These are phyloP conservation scores for Drosophila suzukii DNA, from an alignment of 1,140 invertebrate species.

Conservation along the genomic window DNA sequence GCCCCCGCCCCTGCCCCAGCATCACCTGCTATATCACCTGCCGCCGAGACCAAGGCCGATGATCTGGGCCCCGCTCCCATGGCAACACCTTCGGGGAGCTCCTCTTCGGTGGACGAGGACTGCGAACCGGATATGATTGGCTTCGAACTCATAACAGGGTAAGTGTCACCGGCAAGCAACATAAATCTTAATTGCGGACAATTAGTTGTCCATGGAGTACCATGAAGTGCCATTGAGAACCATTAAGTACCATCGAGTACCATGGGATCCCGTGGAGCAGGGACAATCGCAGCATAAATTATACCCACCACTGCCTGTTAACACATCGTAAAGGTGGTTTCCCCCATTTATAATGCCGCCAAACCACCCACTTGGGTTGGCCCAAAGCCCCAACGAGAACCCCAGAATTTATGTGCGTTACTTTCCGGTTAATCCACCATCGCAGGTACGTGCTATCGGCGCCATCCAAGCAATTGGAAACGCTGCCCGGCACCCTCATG, in stretches of 20 bases:
- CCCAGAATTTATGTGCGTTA: conserved; percentile 64
- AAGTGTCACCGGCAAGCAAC: conserved; percentile 64
- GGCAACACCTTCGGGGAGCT: conserved; percentile 55
- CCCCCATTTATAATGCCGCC: conserved; percentile 34
- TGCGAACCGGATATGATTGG: conserved; percentile 95
- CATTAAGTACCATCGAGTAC: too few species aligned
- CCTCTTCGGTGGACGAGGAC: conserved; percentile 86
- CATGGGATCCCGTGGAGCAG: too few species aligned
- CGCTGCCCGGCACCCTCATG: conserved; percentile 95
- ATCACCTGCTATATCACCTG: conserved; percentile 20
- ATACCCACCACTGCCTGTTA: conserved; percentile 45
- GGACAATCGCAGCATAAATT: conserved; percentile 27
- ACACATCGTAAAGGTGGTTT: conserved; percentile 62
- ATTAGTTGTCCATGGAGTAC: conserved; percentile 41
- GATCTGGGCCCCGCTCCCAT: conserved; percentile 52
- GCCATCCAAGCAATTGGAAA: conserved; percentile 94
- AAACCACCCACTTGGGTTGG: conserved; percentile 29
- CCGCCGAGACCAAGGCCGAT: conserved; percentile 48
- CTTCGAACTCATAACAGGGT: conserved; percentile 96
- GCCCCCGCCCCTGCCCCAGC: conserved; percentile 12
- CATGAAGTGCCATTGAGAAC: too few species aligned
- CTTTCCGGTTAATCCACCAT: conserved; percentile 67
- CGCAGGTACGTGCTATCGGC: conserved; percentile 90
- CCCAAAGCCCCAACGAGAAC: not conserved
- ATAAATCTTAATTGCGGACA: conserved; percentile 50